Evolutionary conservation across 2,113 vertebrate genomes (phyloP).

Genomic region (Barnardius zonarius): DNA sequence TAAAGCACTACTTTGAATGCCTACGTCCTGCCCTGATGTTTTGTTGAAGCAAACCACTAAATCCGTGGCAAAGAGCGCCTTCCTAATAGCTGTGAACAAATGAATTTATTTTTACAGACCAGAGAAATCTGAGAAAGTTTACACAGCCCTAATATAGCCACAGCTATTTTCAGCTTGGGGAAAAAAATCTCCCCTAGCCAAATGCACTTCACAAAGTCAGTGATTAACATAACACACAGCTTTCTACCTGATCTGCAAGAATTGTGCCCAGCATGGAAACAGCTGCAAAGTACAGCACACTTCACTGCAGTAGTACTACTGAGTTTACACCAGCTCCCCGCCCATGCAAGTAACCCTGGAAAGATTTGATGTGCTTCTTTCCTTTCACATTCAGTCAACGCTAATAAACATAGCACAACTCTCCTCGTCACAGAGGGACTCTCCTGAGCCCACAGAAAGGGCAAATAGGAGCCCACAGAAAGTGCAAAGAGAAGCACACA

Average conservation of each 20-base stretch:
- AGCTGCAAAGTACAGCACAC: neutral
- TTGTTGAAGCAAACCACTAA: neutral
- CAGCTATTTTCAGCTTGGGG: neutral
- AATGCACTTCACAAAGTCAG: neutral
- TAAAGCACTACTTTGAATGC: neutral
- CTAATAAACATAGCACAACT: neutral
- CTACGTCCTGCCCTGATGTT: neutral
- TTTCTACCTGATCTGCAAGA: neutral
- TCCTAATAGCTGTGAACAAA: neutral
- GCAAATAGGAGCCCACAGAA: neutral
- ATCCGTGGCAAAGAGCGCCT: neutral
- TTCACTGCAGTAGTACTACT: neutral
- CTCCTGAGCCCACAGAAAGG: neutral
- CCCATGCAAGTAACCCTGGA: neutral
- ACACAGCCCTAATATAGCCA: neutral
- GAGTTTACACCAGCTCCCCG: neutral
- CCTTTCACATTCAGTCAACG: neutral
- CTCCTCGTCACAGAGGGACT: neutral
- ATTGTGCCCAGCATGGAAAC: neutral
- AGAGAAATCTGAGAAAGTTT: conserved; percentile 23
- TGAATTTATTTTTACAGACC: conserved; percentile 9
- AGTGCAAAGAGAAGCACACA: neutral
- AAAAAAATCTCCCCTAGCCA: neutral
- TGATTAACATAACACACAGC: neutral
- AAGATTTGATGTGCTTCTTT: neutral